These are phyloP conservation scores for Nemotelus nigrinus DNA, from an alignment of 2,888 invertebrate species.

Conservation along the genomic window DNA sequence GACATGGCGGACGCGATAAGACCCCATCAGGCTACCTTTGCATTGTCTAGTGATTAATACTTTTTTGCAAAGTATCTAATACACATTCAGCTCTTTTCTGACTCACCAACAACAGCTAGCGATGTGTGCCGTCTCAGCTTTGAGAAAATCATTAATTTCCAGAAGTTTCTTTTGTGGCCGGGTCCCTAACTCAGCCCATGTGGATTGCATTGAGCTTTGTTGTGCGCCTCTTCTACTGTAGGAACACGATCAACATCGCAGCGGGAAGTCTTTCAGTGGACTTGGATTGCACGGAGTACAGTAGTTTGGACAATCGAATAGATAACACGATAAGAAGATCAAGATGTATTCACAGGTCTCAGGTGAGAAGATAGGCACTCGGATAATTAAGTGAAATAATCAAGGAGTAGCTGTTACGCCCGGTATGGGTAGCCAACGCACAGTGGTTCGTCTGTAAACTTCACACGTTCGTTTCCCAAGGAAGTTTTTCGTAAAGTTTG, in stretches of 20 bases:
- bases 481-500: no score
- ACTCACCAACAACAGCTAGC: background rate
- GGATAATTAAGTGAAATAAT: constrained; percentile 8
- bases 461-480: constrained; percentile 10
- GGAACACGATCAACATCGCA: constrained; percentile 30
- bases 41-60: background rate
- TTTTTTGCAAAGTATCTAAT: background rate
- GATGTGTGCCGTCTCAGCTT: background rate
- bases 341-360: constrained; percentile 27
- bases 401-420: background rate
- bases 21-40: background rate
- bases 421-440: constrained; percentile 9
- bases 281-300: constrained; percentile 22
- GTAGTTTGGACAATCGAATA: constrained; percentile 22
- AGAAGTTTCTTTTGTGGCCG: background rate
- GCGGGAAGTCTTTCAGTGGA: constrained; percentile 19
- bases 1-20: background rate
- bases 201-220: constrained; percentile 13
- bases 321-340: constrained; percentile 35
- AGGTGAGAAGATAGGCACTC: background rate
- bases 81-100: background rate
- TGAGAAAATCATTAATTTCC: constrained; percentile 41
- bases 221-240: background rate
- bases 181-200: background rate
- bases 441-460: background rate